Evolutionary conservation across 2,113 vertebrate species (phyloP).

Genomic region (Xenus cinereus): DNA sequence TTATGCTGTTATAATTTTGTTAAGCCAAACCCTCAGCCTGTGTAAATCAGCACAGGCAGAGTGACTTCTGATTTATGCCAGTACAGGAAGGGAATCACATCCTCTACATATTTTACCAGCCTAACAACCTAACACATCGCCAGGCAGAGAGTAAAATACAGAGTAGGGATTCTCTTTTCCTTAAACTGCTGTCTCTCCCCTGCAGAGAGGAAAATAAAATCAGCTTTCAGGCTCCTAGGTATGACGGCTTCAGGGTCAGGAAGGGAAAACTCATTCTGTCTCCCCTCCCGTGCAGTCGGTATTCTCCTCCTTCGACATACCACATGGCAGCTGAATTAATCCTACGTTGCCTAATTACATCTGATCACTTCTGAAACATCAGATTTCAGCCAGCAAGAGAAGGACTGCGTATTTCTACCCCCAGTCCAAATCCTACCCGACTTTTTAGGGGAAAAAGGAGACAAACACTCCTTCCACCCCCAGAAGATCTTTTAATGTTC

Average conservation of each 20-base stretch:
- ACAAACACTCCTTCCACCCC: not conserved
- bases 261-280: not conserved
- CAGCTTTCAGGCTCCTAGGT: not conserved
- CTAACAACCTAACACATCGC: constrained; percentile 3
- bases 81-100: constrained; percentile 4
- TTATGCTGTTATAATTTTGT: constrained; percentile 1
- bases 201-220: constrained; percentile 34
- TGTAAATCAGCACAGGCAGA: constrained; percentile 36
- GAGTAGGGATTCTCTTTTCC: not conserved
- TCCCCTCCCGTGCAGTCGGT: not conserved
- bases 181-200: not conserved
- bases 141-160: not conserved
- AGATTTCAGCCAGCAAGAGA: not conserved
- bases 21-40: constrained; percentile 26
- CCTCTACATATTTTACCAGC: constrained; percentile 40
- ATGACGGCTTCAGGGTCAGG: constrained; percentile 4
- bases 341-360: not conserved
- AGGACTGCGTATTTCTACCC: not conserved
- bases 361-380: not conserved
- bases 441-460: not conserved
- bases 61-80: constrained; percentile 45
- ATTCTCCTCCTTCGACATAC: not conserved
- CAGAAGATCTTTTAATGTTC: not conserved
- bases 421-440: not conserved
- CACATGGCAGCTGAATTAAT: not conserved